Evolutionary conservation across 2,113 vertebrate species (phyloP).

Genomic region (Tetrao urogallus): DNA sequence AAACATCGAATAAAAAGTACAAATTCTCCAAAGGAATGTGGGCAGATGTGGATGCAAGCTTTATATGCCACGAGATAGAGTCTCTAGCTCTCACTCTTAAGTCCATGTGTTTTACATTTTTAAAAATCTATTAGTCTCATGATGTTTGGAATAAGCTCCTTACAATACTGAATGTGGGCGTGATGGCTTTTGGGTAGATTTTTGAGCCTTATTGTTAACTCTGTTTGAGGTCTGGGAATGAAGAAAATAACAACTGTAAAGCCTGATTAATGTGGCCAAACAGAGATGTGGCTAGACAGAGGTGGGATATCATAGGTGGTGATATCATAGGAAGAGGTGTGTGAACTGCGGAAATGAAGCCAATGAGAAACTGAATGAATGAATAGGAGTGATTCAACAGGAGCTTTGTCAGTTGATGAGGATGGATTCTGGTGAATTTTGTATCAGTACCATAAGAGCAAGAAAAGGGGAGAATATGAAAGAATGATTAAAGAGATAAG

Average conservation of each 20-base stretch:
- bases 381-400: background rate
- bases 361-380: background rate
- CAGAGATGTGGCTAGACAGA: background rate
- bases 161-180: background rate
- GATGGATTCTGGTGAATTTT: background rate
- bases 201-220: background rate
- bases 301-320: background rate
- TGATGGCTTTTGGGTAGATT: background rate
- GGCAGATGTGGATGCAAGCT: background rate
- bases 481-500: background rate
- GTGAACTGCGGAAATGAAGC: background rate
- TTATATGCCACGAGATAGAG: fast-evolving
- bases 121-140: background rate
- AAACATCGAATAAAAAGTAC: background rate
- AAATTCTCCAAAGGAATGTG: background rate
- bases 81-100: background rate
- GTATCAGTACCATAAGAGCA: background rate
- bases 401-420: background rate
- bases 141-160: background rate
- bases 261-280: background rate
- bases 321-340: background rate
- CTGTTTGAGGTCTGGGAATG: background rate
- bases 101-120: background rate
- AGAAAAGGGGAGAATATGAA: background rate
- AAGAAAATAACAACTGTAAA: background rate